Percentiles rank a stretch among this genome's conserved stretches.
phyloP scores from a whole-genome alignment of 2,888 invertebrate species.

The Lagria hirta region DNA sequence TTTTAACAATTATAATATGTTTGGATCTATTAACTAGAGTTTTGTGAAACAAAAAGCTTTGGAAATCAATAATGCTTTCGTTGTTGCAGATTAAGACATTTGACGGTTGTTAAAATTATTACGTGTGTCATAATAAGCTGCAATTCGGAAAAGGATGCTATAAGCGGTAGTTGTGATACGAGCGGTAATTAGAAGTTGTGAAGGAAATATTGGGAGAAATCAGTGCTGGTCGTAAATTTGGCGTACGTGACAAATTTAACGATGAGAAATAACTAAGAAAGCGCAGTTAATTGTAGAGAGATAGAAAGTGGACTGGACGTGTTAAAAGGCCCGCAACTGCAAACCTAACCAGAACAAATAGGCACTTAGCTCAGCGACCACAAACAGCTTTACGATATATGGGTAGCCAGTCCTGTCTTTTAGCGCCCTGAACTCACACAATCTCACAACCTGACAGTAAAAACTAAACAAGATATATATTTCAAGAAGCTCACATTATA shows the following conservation, averaged over 20 bases:
- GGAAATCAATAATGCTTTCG: no score
- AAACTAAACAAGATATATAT: constrained; percentile 44
- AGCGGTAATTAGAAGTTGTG: no score
- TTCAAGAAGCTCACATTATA: constrained; percentile 48
- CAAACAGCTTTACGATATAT: constrained; percentile 44
- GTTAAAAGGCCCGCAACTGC: constrained; percentile 49
- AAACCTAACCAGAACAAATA: constrained; percentile 51
- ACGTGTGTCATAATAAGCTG: not conserved
- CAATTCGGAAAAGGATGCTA: no score
- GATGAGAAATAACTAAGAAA: constrained; percentile 27
- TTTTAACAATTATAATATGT: no score
- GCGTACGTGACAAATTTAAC: constrained; percentile 24
- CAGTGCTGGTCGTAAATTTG: constrained; percentile 16
- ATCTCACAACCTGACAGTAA: constrained; percentile 38
- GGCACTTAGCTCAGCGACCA: constrained; percentile 52
- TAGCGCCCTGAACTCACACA: constrained; percentile 24
- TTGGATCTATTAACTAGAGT: no score
- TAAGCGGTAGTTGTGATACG: not conserved
- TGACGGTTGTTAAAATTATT: not conserved
- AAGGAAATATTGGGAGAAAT: constrained; percentile 6
- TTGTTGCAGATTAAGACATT: no score
- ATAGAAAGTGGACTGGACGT: constrained; percentile 52
- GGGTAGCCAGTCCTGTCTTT: constrained; percentile 25
- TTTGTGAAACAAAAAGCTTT: no score
- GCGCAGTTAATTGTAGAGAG: constrained; percentile 42